A percentile compares a stretch with the other conserved stretches of the same genome.
phyloP scores from a whole-genome alignment of 2,797 vertebrate species.

The Ambastaia sidthimunki region DNA sequence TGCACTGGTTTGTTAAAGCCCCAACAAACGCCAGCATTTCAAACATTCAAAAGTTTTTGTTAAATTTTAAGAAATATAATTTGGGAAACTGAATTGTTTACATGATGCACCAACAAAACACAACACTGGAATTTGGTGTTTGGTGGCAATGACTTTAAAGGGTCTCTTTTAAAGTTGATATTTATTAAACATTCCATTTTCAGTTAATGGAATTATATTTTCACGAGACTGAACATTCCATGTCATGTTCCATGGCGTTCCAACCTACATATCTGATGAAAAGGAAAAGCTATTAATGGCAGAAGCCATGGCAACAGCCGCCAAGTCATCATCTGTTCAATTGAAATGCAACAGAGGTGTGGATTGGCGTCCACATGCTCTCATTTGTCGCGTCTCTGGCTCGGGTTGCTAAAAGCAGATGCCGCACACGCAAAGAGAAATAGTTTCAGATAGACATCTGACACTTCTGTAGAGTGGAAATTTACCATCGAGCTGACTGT shows the following conservation, averaged over 20 bases:
- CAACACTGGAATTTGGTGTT: background rate
- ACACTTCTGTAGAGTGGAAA: conserved; percentile 64
- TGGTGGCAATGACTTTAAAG: background rate
- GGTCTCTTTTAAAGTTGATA: background rate
- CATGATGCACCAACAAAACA: background rate
- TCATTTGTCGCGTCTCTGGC: conserved; percentile 26
- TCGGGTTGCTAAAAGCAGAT: conserved; percentile 58
- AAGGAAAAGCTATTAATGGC: conserved; percentile 55
- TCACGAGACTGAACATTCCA: conserved; percentile 12
- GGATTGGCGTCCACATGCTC: conserved; percentile 43
- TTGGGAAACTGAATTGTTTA: background rate
- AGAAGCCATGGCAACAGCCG: conserved; percentile 50
- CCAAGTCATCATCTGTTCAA: conserved; percentile 34
- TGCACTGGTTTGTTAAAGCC: background rate
- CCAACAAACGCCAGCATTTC: background rate
- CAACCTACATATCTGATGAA: conserved; percentile 9
- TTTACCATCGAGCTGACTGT: conserved; percentile 57
- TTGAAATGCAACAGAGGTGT: conserved; percentile 49
- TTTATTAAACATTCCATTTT: background rate
- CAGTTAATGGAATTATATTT: background rate
- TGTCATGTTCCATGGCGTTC: conserved; percentile 1
- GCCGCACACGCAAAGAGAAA: conserved; percentile 42
- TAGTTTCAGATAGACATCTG: conserved; percentile 32
- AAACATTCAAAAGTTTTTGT: background rate
- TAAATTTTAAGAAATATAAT: background rate